Conservation (phyloP, 2,888 invertebrate species). For the Idaea dimidiata region DNA sequence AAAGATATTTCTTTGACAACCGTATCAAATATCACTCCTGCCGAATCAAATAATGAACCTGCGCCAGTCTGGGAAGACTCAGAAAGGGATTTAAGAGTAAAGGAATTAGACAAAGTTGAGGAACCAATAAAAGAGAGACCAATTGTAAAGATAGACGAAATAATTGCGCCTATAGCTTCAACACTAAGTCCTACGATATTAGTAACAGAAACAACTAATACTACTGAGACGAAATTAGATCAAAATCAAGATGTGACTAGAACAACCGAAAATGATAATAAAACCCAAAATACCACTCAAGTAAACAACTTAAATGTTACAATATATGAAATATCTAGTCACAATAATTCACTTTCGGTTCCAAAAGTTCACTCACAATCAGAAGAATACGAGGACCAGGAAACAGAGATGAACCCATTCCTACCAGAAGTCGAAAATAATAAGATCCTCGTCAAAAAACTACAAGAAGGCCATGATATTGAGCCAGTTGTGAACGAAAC, state of each 20-base stretch:
- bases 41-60: constrained; percentile 40
- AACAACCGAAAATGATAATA: constrained; percentile 21
- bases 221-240: constrained; percentile 6
- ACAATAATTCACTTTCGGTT: constrained; percentile 45
- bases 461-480: constrained; percentile 79
- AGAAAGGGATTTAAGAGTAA: constrained; percentile 37
- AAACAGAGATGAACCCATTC: constrained; percentile 84
- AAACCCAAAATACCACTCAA: constrained; percentile 44
- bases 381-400: constrained; percentile 64
- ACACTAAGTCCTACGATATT: constrained; percentile 24
- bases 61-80: constrained; percentile 70
- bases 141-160: constrained; percentile 24
- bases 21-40: constrained; percentile 9
- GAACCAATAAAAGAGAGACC: constrained; percentile 20
- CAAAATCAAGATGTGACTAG: constrained; percentile 15
- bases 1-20: constrained; percentile 16
- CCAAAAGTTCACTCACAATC: constrained; percentile 49
- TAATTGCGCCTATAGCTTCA: constrained; percentile 21
- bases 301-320: constrained; percentile 65
- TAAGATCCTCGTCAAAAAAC: constrained; percentile 79
- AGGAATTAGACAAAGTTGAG: constrained; percentile 31
- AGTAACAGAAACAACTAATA: constrained; percentile 13
- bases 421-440: constrained; percentile 84
- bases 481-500: constrained; percentile 69
- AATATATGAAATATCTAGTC: constrained; percentile 69